Evolutionary conservation across 35 echinoderm and acorn worm genomes (phyloP), one percentile per base, ranked within the genome.

Genomic region (Patiria miniata): DNA sequence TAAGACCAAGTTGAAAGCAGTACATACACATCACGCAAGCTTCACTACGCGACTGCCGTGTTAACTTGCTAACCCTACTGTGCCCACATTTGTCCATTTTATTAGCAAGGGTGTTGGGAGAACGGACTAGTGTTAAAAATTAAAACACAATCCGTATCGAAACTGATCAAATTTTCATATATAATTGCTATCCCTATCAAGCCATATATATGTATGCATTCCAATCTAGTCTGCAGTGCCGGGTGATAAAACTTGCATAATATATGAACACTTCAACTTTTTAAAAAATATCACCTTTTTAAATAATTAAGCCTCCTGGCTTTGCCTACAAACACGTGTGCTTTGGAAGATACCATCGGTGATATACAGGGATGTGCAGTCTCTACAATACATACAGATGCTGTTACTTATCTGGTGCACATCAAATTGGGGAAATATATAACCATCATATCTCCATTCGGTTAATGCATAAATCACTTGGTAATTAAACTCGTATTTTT

Each of bases 401-500:
- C 65, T 73, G 65, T 73, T 73, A 22, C 3, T 73, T 73, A 30
- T 61, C 34, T 73, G 26, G 65, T 73, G 65, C 65, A 73, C 65
- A 73, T 73, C 65, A 73, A 73, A 73, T 73, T 23, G 21, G 65
- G 65, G 21, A 23, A 22, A 73, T n/a, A 73, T 73, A 73, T 73
- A 73, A 73, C 34, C 23, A 73, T n/a, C n/a, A n/a, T n/a, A n/a
- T 73, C 29, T 73, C 65, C 34, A 73, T 73, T 73, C 42, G 12
- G 42, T 47, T 28, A 73, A 73, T 73, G 65, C 65, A 73, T 73
- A 73, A 73, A 73, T 73, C 65, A 73, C 65, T 73, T 73, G 65
- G 65, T 73, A 73, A 34, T 73, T 73, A 28, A 22, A 73, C 19
- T 73, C 4, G 12, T 47, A 17, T 26, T 23, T 73, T 60, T 68